These are phyloP conservation scores for Catocala nupta DNA, from an alignment of 2,888 invertebrate species.

Conservation along the genomic window DNA sequence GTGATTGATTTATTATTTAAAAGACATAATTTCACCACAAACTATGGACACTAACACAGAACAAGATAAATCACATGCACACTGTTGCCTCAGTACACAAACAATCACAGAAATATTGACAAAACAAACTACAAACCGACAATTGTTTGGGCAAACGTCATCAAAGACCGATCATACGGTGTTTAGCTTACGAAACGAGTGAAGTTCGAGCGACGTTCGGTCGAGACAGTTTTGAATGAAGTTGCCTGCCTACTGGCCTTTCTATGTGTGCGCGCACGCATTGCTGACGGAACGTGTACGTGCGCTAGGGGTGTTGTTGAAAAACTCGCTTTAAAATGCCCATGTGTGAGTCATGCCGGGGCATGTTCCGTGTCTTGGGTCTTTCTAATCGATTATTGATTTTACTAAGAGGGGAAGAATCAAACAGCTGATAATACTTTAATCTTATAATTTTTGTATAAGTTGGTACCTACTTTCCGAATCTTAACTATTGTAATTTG, in stretches of 20 bases:
- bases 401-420: no score
- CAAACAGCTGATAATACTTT: no score
- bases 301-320: conserved; percentile 62
- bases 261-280: conserved; percentile 59
- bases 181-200: conserved; percentile 67
- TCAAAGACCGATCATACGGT: conserved; percentile 75
- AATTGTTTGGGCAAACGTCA: conserved; percentile 78
- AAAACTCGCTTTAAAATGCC: conserved; percentile 50
- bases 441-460: no score
- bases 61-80: conserved; percentile 52
- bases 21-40: conserved; percentile 24
- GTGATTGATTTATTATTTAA: conserved; percentile 24
- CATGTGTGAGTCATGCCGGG: conserved; percentile 54
- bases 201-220: conserved; percentile 69
- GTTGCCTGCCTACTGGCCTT: conserved; percentile 69
- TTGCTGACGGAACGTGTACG: conserved; percentile 47
- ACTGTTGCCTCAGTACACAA: conserved; percentile 53
- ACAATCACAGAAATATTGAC: conserved; percentile 73
- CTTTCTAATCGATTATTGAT: conserved; percentile 7
- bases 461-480: no score
- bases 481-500: no score
- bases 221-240: conserved; percentile 75
- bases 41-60: conserved; percentile 34
- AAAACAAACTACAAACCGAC: conserved; percentile 75
- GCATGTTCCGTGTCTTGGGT: conserved; percentile 20